Base-by-base conservation (phyloP, 2,888 invertebrate species). In the Epinotia bilunana region DNA sequence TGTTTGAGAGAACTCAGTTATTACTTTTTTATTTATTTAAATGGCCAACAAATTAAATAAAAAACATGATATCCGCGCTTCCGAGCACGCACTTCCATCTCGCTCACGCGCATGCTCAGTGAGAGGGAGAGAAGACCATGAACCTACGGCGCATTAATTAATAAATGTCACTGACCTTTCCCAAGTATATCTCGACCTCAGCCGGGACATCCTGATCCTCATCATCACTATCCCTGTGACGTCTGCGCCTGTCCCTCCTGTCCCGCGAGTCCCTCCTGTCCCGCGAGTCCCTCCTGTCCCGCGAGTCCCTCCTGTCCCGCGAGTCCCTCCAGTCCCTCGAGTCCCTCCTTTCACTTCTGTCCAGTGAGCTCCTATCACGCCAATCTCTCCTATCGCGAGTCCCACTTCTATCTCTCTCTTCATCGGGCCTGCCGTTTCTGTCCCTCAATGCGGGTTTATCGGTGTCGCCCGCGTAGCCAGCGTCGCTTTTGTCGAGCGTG, bases 161-260 rank as follows among this genome's bases (percentile, higher is more conserved):
- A 39, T 39, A 39, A 39, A 39, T 39, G 39, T 39, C 39, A 9
- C 64, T 57, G 1, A 82, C 76, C 75, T 84, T 85, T 5, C 85
- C 84, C 39, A 88, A 74, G 70, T 82, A 85, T 65, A 88, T 87
- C 78, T 87, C 85, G 16, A 85, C 87, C 73, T 87, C 87, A 13
- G 78, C 73, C 7, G 79, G 77, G 60, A 75, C 62, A n/a, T 46
- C 70, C 53, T 72, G 49, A 16, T 46, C 68, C 23, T 57, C 68
- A 16, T 60, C 64, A 9, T 18, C 39, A 53, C 20, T 61, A 23
- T 16, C 57, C 33, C 55, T 33, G 61, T 28, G n/a, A 5, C 60
- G 18, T 12, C 18, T 57, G 16, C 57, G 68, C 49, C 55, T 11
- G 20, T 55, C 20, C 18, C 65, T 67, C 65, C 65, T 55, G 18